Percentiles rank a stretch among this genome's conserved stretches.
These are phyloP conservation scores for Denticeps clupeoides DNA, from an alignment of 2,797 vertebrate species.

Conservation along the genomic window DNA sequence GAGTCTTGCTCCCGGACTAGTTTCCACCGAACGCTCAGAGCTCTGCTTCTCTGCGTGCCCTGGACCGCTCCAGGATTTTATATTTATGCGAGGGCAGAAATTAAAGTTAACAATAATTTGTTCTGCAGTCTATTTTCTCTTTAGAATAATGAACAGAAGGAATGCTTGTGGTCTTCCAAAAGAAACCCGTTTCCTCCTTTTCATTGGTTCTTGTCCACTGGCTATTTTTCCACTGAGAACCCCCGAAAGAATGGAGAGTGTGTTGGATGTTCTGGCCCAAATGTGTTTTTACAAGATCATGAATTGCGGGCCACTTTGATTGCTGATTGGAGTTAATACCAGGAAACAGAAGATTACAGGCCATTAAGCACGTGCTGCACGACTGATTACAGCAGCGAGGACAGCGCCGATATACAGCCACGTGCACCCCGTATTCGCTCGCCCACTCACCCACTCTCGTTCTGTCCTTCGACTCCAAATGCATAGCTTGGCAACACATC, in stretches of 20 bases:
- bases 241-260: conserved; percentile 16
- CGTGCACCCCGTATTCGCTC: conserved; percentile 9
- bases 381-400: conserved; percentile 38
- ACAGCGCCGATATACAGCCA: conserved; percentile 16
- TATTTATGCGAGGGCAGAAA: conserved; percentile 36
- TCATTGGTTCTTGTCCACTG: conserved; percentile 19
- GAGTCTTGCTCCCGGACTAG: conserved; percentile 26
- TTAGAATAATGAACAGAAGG: conserved; percentile 32
- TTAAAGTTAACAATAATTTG: conserved; percentile 39
- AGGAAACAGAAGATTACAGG: conserved; percentile 53
- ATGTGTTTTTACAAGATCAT: conserved; percentile 40
- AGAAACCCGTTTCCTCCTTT: conserved; percentile 8
- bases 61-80: conserved; percentile 27
- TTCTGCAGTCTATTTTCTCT: conserved; percentile 31
- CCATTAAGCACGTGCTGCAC: conserved; percentile 38
- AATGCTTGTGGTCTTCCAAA: conserved; percentile 22
- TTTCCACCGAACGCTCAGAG: conserved; percentile 22
- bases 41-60: conserved; percentile 24
- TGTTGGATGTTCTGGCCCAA: conserved; percentile 26
- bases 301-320: conserved; percentile 37
- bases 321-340: conserved; percentile 52
- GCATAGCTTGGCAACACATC: neutral
- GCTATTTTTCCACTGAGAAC: conserved; percentile 10
- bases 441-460: neutral
- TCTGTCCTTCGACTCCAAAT: neutral